Base-by-base conservation (phyloP, 2,888 invertebrate species). In the Elysia crispata region DNA sequence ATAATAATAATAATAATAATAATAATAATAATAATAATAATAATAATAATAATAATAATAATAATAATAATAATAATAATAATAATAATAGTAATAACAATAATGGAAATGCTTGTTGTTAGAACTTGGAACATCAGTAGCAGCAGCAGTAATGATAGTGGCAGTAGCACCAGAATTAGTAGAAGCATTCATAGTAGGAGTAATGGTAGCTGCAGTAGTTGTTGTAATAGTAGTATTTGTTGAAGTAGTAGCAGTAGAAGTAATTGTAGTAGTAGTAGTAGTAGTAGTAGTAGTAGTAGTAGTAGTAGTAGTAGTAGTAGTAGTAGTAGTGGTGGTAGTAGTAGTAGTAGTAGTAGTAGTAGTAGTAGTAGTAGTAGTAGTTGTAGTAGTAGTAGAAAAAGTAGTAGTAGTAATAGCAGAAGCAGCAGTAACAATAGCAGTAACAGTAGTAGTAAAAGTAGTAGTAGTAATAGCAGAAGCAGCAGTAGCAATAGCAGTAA, bases 51-150 rank as follows among this genome's bases (percentile, higher is more conserved):
- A 15, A 66, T 66, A 15, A 66, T 66, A 15, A 66, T 66, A 15
- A 66, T 66, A 15, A 66, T 66, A 15, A 66, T 66, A 15, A 66
- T 66, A 15, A 66, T 66, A 15, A 66, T 66, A 15, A 66, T 66
- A 15, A 66, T 25, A 15, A 66, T 66, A 5, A 28, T 66, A 28
- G 25, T 66, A 28, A 66, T 66, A 28, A 66, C 25, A 28, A 66
- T 66, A 28, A 66, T 66, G 67, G 25, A 18, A 28, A 66, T 66
- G 67, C 8, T 66, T 3, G 25, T 66, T n/a, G n/a, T n/a, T n/a
- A n/a, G n/a, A n/a, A n/a, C n/a, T n/a, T n/a, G n/a, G n/a, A n/a
- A n/a, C n/a, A n/a, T n/a, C n/a, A n/a, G n/a, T n/a, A n/a, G n/a
- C n/a, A n/a, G n/a, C n/a, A n/a, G n/a, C n/a, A n/a, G n/a, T 3